phyloP scores from a whole-genome alignment of 2,797 vertebrate genomes.

The Leucoraja ocellata region DNA sequence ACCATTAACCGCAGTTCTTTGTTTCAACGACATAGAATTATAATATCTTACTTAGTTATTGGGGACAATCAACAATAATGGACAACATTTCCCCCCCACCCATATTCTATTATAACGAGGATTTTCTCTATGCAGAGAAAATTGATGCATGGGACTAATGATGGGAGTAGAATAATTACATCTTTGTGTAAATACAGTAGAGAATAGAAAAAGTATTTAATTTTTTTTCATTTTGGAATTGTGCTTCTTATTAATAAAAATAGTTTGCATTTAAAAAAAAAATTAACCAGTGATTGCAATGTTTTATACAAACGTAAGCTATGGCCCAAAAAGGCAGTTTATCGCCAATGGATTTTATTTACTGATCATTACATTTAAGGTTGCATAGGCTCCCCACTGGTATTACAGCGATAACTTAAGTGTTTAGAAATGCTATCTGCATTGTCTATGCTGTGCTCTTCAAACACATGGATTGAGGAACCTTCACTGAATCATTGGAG shows the following conservation, averaged over 20 bases:
- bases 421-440: background rate
- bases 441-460: too few relatives aligned
- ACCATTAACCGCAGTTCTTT: too few relatives aligned
- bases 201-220: background rate
- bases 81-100: too few relatives aligned
- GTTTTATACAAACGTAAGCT: background rate
- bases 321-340: background rate
- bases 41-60: too few relatives aligned
- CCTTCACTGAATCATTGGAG: too few relatives aligned
- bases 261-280: background rate
- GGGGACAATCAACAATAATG: too few relatives aligned
- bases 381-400: background rate
- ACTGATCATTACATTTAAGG: background rate
- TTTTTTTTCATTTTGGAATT: background rate
- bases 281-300: background rate
- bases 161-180: background rate
- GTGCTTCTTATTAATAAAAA: background rate
- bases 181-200: background rate
- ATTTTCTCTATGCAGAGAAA: too few relatives aligned
- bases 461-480: too few relatives aligned
- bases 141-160: background rate
- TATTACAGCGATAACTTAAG: background rate
- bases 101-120: too few relatives aligned
- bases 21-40: too few relatives aligned
- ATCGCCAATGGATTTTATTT: background rate